A percentile compares a stretch with the other conserved stretches of the same genome.
Evolutionary conservation across 2,888 invertebrate genomes (phyloP).

Genomic region (Meliscaeva auricollis): DNA sequence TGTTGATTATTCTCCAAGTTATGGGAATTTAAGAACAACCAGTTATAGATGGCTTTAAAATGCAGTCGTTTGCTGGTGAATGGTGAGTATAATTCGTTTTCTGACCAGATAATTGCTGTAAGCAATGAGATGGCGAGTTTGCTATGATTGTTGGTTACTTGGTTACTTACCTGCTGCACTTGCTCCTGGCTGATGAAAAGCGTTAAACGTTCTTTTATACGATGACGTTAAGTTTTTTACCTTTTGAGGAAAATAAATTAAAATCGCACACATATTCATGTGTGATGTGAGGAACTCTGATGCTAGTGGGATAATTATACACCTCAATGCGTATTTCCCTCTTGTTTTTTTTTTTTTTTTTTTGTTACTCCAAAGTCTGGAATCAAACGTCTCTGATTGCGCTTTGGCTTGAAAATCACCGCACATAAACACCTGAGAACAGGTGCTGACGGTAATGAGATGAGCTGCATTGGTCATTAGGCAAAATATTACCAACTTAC

Average conservation of each 20-base stretch:
- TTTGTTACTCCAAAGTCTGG: conserved; percentile 8
- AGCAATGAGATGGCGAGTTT: conserved; percentile 69
- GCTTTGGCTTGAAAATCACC: conserved; percentile 66
- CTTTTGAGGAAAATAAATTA: conserved; percentile 67
- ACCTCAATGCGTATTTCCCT: conserved; percentile 73
- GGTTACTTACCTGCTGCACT: no score
- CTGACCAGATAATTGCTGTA: conserved; percentile 62
- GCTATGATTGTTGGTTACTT: conserved; percentile 15
- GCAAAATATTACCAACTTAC: conserved; percentile 20
- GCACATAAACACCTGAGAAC: conserved; percentile 75
- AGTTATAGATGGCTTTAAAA: conserved; percentile 44
- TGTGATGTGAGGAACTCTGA: conserved; percentile 39
- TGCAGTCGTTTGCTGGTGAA: conserved; percentile 4
- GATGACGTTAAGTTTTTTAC: conserved; percentile 29
- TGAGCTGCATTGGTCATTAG: conserved; percentile 70
- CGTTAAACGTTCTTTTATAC: conserved; percentile 62
- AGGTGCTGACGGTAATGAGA: conserved; percentile 75
- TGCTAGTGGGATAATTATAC: conserved; percentile 66
- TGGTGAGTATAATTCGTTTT: conserved; percentile 40
- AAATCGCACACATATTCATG: conserved; percentile 66
- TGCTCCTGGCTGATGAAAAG: conserved; percentile 39
- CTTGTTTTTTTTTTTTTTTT: conserved; percentile 40
- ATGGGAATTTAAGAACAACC: conserved; percentile 45
- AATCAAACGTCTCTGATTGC: conserved; percentile 63
- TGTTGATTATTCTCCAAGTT: neutral